phyloP scores from a whole-genome alignment of 1,140 invertebrate genomes.

The Ephestia elutella region DNA sequence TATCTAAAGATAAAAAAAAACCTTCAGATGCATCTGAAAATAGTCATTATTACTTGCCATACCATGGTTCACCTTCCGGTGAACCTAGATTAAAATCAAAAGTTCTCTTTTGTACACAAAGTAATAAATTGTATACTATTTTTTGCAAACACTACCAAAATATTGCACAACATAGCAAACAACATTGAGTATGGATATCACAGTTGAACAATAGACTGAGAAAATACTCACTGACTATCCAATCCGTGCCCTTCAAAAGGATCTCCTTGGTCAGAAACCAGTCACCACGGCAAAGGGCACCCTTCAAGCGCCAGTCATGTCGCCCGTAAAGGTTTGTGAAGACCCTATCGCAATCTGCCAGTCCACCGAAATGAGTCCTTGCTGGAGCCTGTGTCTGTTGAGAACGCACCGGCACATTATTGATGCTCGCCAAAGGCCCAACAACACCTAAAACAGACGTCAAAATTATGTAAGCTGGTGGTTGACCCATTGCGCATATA shows the following conservation, averaged over 20 bases:
- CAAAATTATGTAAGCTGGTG: conserved; percentile 63
- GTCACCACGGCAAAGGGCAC: conserved; percentile 92
- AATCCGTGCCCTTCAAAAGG: conserved; percentile 93
- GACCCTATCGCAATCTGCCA: conserved; percentile 95
- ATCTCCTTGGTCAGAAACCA: conserved; percentile 99
- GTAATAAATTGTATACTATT: neutral
- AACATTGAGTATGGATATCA: neutral
- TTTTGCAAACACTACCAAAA: no score
- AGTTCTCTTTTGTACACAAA: no score
- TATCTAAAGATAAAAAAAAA: no score
- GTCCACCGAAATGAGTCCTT: conserved; percentile 80
- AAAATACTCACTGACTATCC: conserved; percentile 90
- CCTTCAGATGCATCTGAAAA: no score
- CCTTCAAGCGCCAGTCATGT: conserved; percentile 97
- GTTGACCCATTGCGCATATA: conserved; percentile 17
- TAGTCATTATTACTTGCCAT: no score
- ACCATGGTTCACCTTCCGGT: no score
- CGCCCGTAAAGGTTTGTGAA: conserved; percentile 99
- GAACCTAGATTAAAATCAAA: no score
- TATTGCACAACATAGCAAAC: conserved; percentile 4
- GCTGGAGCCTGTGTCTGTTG: conserved; percentile 74
- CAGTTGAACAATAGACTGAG: neutral
- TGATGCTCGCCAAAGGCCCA: conserved; percentile 48
- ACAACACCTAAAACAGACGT: conserved; percentile 58
- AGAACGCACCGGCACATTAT: conserved; percentile 60